Conservation (phyloP, 2,113 vertebrate genomes). For the Elgaria multicarinata region DNA sequence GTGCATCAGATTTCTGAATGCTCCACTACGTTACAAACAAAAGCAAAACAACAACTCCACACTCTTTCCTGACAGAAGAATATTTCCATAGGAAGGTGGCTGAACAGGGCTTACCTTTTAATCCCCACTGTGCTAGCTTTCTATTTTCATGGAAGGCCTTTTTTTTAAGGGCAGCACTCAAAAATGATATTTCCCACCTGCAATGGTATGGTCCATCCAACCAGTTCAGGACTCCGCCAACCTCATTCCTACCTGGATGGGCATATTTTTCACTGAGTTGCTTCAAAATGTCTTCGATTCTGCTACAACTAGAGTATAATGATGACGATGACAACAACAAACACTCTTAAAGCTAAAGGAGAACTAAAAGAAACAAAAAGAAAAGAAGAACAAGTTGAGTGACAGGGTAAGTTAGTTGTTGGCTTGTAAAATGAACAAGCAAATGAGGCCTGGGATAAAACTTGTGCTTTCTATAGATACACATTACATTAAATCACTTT, state of each 20-base stretch:
- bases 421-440: background rate
- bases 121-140: background rate
- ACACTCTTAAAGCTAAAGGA: conserved; percentile 12
- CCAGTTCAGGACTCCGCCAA: too few species aligned
- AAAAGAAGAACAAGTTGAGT: background rate
- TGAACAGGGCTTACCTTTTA: background rate
- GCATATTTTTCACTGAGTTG: background rate
- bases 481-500: background rate
- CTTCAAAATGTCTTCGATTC: conserved; percentile 7
- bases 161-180: background rate
- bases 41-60: too few species aligned
- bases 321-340: background rate
- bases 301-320: background rate
- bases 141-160: background rate
- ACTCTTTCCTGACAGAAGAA: background rate
- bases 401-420: background rate
- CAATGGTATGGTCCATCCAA: too few species aligned
- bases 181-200: background rate
- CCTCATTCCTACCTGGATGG: background rate
- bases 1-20: background rate
- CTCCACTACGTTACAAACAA: background rate
- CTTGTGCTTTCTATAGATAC: background rate
- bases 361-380: background rate
- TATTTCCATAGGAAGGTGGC: background rate
- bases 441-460: background rate